A percentile compares a stretch with the other conserved stretches of the same genome.
These are phyloP conservation scores for Phalacrocorax carbo DNA, from an alignment of 2,113 vertebrate species.

Conservation along the genomic window DNA sequence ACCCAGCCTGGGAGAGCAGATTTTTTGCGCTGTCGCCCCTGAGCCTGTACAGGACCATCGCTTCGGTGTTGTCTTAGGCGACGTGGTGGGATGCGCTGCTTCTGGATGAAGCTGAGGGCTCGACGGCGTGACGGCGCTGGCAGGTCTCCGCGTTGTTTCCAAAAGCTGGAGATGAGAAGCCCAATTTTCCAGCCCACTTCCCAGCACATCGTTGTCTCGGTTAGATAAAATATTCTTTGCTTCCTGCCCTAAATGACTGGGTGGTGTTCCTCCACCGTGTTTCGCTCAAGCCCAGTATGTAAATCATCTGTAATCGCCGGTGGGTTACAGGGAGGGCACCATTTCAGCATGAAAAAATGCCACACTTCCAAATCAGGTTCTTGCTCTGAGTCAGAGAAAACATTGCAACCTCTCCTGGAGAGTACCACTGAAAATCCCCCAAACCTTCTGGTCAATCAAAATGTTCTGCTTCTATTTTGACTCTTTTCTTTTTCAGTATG, in stretches of 20 bases:
- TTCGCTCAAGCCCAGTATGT: neutral
- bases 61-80: neutral
- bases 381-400: conserved; percentile 25
- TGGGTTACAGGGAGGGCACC: neutral
- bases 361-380: neutral
- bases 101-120: neutral
- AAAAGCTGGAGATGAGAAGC: neutral
- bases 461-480: conserved; percentile 32
- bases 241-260: neutral
- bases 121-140: accelerated
- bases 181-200: neutral
- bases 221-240: neutral
- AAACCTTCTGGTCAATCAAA: conserved; percentile 30
- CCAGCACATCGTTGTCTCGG: neutral
- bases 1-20: neutral
- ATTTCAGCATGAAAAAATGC: neutral
- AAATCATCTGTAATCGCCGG: neutral
- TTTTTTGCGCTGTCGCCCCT: neutral
- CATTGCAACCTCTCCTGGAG: neutral
- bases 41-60: accelerated
- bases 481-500: neutral
- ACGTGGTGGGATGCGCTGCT: neutral
- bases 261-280: neutral
- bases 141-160: neutral
- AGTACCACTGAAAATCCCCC: conserved; percentile 16